Conservation (phyloP, 2,797 vertebrate species). For the Sebastes diploproa region DNA sequence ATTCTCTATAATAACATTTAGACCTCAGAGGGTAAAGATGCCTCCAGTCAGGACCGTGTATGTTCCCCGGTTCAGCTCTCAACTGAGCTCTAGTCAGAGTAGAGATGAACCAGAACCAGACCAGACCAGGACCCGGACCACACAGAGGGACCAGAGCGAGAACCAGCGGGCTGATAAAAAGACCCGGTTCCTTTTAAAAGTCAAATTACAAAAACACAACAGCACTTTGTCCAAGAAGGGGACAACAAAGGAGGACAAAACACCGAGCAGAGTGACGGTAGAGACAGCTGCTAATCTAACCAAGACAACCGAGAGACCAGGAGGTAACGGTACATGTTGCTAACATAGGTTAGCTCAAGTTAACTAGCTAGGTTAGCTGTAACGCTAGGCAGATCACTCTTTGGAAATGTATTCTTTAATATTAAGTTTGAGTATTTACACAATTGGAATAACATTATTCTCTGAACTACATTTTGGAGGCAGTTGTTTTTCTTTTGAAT, state of each 20-base stretch:
- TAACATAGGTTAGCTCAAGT: not conserved
- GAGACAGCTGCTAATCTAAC: not conserved
- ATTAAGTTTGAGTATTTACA: no score
- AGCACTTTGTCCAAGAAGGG: not conserved
- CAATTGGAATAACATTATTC: no score
- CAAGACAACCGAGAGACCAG: not conserved
- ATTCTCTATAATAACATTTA: not conserved
- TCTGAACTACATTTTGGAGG: no score
- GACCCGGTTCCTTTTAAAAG: conserved; percentile 15
- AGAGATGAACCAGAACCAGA: not conserved
- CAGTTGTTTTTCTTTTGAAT: no score
- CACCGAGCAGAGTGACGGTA: not conserved
- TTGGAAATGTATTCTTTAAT: no score
- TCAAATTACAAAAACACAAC: conserved; percentile 24
- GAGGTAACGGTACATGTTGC: not conserved
- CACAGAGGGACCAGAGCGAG: not conserved
- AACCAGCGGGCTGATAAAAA: conserved; percentile 1
- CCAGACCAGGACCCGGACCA: not conserved
- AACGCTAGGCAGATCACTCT: not conserved
- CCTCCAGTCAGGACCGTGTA: not conserved
- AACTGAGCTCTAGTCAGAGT: conserved; percentile 7
- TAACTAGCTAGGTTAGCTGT: not conserved
- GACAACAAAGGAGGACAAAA: not conserved
- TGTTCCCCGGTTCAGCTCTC: conserved; percentile 29
- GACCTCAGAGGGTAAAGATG: not conserved